A percentile compares a stretch with the other conserved stretches of the same genome.
Evolutionary conservation across 2,888 invertebrate genomes (phyloP).

Genomic region (Eupithecia pulchellata): DNA sequence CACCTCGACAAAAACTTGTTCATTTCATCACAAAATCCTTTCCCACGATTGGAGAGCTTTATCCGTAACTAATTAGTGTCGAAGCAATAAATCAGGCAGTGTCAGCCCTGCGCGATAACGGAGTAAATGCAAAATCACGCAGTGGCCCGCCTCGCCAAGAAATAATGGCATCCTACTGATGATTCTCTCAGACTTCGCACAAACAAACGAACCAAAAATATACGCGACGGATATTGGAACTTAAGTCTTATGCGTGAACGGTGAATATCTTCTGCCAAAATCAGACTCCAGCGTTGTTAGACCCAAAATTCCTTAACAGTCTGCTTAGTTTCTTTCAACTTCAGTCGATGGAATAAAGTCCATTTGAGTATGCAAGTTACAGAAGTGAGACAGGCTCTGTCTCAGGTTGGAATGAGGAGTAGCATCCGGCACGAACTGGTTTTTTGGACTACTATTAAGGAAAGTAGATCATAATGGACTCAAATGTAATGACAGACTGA

Average conservation of each 20-base stretch:
- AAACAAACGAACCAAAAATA: conserved; percentile 16
- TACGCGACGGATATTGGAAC: conserved; percentile 2
- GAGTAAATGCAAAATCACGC: conserved; percentile 58
- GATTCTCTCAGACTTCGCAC: conserved; percentile 3
- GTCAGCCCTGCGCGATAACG: conserved; percentile 53
- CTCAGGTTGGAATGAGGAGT: conserved; percentile 33
- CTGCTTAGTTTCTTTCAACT: not conserved
- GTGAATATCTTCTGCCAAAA: not conserved
- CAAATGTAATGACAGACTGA: conserved; percentile 34
- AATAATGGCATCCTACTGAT: conserved; percentile 14
- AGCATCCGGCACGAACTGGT: conserved; percentile 37
- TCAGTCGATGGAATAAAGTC: not conserved
- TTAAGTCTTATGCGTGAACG: conserved; percentile 2
- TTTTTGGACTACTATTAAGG: conserved; percentile 35
- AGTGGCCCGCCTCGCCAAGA: conserved; percentile 47
- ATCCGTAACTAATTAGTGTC: conserved; percentile 35
- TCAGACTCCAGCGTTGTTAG: not conserved
- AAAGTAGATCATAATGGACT: conserved; percentile 39
- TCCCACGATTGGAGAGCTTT: conserved; percentile 33
- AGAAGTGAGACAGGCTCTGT: conserved; percentile 13
- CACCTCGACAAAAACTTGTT: conserved; percentile 5
- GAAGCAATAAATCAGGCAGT: conserved; percentile 39
- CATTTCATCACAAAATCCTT: conserved; percentile 16
- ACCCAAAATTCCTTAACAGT: not conserved
- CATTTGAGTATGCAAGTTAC: conserved; percentile 7